Base-by-base conservation (phyloP, 35 echinoderm and acorn worm genomes). In the Patiria miniata region DNA sequence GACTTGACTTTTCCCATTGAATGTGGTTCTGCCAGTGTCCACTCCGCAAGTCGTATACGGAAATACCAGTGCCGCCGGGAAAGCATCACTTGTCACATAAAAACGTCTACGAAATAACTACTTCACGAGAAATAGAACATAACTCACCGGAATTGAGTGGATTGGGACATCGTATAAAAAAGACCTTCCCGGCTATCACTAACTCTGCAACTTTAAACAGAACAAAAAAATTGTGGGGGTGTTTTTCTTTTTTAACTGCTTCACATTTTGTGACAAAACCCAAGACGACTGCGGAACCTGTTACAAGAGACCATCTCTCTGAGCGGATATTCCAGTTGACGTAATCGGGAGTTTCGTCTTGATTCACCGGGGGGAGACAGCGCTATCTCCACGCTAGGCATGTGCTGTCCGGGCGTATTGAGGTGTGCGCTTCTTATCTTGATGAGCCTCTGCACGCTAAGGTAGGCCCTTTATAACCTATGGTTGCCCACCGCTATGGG, bases 321-420 rank as follows among this genome's bases (percentile, higher is more conserved):
- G 10, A 73, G 65, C 65, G 65, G 65, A 73, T 12, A 73, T 73
- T 73, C 34, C 65, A 73, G 65, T 73, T 73, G 65, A 73, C 65
- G 34, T 73, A 73, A 73, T 73, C 65, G 34, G 65, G 65, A 34
- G 34, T 34, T 73, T 73, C 65, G 65, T 32, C 65, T 73, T 73
- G 65, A 73, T 73, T 73, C 65, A 73, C 21, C 65, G 65, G 26
- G 65, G 21, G 65, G 65, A 18, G 26, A 60, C 26, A 23, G 26
- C 34, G 29, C 65, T 73, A 73, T 73, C 65, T 73, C 34, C 65
- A 9, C 65, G 65, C 19, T 73, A 73, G n/a, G 29, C 65, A 73
- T 73, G 65, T 73, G 65, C 26, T 23, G 65, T 2, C 34, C 65
- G 34, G 65, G 19, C 65, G 26, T 23, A 34, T 22, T 8, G 65